A percentile compares a stretch with the other conserved stretches of the same genome.
Evolutionary conservation across 2,888 invertebrate species (phyloP).

Genomic region (Heliconius ismenius): DNA sequence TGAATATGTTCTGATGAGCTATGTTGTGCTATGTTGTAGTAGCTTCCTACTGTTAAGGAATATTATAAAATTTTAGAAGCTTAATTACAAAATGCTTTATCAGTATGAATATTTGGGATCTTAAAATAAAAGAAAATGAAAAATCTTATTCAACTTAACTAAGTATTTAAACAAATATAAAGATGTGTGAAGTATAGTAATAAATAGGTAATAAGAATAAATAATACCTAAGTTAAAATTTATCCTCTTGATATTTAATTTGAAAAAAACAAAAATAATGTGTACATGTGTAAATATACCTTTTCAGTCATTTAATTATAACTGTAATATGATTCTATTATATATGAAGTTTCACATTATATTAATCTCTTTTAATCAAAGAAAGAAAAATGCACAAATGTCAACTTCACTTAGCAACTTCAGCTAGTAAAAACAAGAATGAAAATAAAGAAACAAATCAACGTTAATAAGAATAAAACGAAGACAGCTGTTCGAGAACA

Average conservation of each 20-base stretch:
- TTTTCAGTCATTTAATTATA: too few relatives aligned
- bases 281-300: background rate
- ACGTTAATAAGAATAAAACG: background rate
- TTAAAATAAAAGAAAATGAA: background rate
- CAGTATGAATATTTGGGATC: too few relatives aligned
- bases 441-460: background rate
- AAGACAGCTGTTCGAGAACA: background rate
- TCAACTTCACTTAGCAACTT: background rate
- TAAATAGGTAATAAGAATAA: too few relatives aligned
- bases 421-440: conserved; percentile 9
- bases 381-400: conserved; percentile 10
- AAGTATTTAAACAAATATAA: background rate
- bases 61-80: background rate
- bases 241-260: background rate
- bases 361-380: background rate
- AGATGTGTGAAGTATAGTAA: too few relatives aligned
- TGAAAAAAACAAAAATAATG: background rate
- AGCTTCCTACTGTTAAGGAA: background rate
- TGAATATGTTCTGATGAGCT: too few relatives aligned
- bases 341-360: background rate
- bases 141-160: background rate
- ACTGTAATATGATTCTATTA: background rate
- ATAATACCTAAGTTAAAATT: too few relatives aligned
- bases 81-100: too few relatives aligned
- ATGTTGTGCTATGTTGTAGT: background rate